Evolutionary conservation across 2,888 invertebrate genomes (phyloP).

Genomic region (Spilarctia lutea): DNA sequence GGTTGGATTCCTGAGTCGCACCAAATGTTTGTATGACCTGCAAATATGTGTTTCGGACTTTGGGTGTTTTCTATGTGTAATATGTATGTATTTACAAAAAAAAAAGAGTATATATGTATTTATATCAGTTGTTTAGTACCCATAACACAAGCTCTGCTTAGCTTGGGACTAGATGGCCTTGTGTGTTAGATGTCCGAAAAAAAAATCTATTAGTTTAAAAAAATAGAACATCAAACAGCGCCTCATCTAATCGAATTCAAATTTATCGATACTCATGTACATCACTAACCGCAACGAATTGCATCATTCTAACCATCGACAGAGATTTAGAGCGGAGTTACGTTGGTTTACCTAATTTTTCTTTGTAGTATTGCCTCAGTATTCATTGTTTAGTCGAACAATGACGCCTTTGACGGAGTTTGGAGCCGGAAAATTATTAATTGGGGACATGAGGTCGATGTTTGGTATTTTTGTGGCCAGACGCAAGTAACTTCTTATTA

Average conservation of each 20-base stretch:
- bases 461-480: slow-evolving; percentile 44
- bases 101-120: no score
- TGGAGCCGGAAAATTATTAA: slow-evolving; percentile 69
- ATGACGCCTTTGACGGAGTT: slow-evolving; percentile 62
- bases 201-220: no score
- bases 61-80: no score
- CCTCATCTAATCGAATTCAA: neutral
- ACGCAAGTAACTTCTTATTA: slow-evolving; percentile 31
- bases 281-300: slow-evolving; percentile 59
- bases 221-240: neutral
- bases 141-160: no score
- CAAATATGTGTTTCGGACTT: no score
- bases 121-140: no score
- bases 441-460: slow-evolving; percentile 61
- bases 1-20: no score
- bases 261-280: slow-evolving; percentile 48
- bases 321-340: slow-evolving; percentile 70
- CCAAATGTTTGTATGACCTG: no score
- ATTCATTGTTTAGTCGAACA: slow-evolving; percentile 73
- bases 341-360: slow-evolving; percentile 77
- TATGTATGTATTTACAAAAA: no score
- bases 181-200: no score
- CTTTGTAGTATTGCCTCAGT: slow-evolving; percentile 65
- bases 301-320: slow-evolving; percentile 66
- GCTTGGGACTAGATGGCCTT: no score